Conservation (phyloP, 2,797 vertebrate species). For the Enteromius anoplus region DNA sequence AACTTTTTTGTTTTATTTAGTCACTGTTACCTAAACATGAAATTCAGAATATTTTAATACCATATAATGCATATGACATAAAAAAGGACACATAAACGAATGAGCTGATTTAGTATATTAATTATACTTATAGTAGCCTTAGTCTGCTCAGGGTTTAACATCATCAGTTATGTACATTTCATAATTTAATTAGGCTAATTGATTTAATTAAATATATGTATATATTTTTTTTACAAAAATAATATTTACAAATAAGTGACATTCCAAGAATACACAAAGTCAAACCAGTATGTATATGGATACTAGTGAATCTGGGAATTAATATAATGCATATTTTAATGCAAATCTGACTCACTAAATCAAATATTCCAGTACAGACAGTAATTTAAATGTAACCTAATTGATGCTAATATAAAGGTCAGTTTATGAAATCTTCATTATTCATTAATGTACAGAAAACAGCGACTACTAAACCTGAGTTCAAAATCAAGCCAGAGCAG, state of each 20-base stretch:
- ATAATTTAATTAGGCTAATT: background rate
- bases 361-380: background rate
- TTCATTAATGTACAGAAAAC: background rate
- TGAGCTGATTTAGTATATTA: background rate
- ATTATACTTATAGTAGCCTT: background rate
- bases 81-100: background rate
- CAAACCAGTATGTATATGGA: background rate
- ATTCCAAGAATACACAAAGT: background rate
- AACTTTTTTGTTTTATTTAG: background rate
- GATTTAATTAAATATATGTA: background rate
- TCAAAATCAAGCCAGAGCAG: background rate
- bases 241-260: slow-evolving; percentile 5
- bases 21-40: background rate
- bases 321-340: slow-evolving; percentile 6
- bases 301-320: background rate
- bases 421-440: background rate
- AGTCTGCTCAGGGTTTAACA: background rate
- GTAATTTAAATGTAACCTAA: background rate
- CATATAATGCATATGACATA: background rate
- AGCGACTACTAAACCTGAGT: slow-evolving; percentile 13
- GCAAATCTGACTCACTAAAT: background rate
- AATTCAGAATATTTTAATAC: background rate
- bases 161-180: slow-evolving; percentile 3
- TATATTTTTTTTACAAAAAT: background rate
- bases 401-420: background rate